phyloP scores from a whole-genome alignment of 2,113 vertebrate genomes.

The Salvelinus alpinus region DNA sequence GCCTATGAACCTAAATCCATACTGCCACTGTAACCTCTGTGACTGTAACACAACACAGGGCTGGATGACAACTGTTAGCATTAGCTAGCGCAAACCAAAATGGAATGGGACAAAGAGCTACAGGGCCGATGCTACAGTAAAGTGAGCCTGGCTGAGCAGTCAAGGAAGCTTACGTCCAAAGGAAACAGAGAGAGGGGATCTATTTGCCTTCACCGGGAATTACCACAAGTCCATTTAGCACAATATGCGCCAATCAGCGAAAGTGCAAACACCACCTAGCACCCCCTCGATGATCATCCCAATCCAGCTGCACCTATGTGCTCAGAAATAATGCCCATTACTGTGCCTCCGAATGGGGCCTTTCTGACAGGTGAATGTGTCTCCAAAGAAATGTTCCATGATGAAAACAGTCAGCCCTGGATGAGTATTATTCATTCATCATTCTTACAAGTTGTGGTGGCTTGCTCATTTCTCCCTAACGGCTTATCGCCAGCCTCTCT shows the following conservation, averaged over 20 bases:
- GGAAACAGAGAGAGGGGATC: constrained; percentile 68
- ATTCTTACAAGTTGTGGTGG: constrained; percentile 67
- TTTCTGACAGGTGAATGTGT: constrained; percentile 75
- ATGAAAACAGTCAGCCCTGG: constrained; percentile 71
- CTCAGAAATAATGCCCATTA: constrained; percentile 65
- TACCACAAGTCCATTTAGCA: constrained; percentile 90
- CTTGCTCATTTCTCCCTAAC: constrained; percentile 60
- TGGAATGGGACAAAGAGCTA: constrained; percentile 44
- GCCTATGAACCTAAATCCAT: constrained; percentile 39
- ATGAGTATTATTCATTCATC: constrained; percentile 75
- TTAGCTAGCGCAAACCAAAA: constrained; percentile 70
- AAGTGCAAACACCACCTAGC: constrained; percentile 50
- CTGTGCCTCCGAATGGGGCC: constrained; percentile 52
- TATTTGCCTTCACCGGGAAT: constrained; percentile 77
- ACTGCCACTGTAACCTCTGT: constrained; percentile 44
- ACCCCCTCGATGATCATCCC: constrained; percentile 8
- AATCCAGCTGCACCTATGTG: constrained; percentile 38
- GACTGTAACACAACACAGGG: constrained; percentile 68
- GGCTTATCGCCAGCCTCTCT: constrained; percentile 69
- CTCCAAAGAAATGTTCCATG: constrained; percentile 70
- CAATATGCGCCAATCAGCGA: constrained; percentile 83
- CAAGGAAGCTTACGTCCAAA: not conserved
- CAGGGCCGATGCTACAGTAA: constrained; percentile 16
- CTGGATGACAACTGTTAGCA: constrained; percentile 52
- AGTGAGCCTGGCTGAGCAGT: constrained; percentile 45